A percentile compares a stretch with the other conserved stretches of the same genome.
phyloP scores from a whole-genome alignment of 2,888 invertebrate genomes.

The Boloria selene region DNA sequence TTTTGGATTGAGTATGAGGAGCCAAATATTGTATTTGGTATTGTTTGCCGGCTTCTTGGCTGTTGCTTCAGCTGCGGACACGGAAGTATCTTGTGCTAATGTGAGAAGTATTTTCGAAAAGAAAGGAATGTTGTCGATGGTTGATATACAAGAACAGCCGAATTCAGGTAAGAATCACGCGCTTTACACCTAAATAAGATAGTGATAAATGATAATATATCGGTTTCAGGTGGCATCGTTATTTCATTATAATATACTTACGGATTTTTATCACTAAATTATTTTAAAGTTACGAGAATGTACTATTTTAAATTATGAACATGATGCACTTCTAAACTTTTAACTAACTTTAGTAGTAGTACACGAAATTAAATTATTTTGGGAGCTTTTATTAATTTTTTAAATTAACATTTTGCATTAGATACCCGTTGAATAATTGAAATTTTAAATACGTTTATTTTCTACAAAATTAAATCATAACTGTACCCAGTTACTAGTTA shows the following conservation, averaged over 20 bases:
- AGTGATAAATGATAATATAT: constrained; percentile 60
- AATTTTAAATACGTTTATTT: no score
- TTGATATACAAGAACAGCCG: constrained; percentile 75
- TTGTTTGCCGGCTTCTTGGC: constrained; percentile 67
- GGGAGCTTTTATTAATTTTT: no score
- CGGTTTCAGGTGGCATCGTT: constrained; percentile 29
- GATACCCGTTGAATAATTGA: no score
- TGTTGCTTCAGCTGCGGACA: constrained; percentile 61
- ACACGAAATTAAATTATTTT: no score
- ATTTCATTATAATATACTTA: constrained; percentile 12
- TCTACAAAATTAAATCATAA: no score
- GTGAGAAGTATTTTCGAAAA: constrained; percentile 77
- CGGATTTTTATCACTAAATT: constrained; percentile 9
- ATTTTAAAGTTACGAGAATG: background rate
- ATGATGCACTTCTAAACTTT: background rate
- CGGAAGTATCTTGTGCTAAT: constrained; percentile 75
- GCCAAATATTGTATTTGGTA: constrained; percentile 74
- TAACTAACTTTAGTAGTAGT: no score
- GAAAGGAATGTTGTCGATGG: constrained; percentile 75
- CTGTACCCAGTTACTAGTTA: no score
- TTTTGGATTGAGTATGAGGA: constrained; percentile 75
- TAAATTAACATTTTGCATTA: no score
- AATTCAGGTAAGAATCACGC: constrained; percentile 77
- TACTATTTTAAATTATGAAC: background rate
- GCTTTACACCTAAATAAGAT: constrained; percentile 54